Evolutionary conservation across 2,113 vertebrate species (phyloP), one percentile per base, ranked within the genome.

Genomic region (Psammodynastes pulverulentus): DNA sequence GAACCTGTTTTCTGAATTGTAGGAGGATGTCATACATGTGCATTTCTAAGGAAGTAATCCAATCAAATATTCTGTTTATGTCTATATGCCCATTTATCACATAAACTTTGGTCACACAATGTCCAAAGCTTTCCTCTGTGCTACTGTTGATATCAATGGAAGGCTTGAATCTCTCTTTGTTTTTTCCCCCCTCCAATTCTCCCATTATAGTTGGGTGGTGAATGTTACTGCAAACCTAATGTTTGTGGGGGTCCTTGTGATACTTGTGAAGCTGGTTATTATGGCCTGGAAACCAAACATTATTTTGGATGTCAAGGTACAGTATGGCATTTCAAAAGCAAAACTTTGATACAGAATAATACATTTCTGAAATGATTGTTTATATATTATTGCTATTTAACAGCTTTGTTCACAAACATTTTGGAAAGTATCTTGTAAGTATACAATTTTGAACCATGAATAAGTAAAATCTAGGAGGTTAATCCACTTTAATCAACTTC

Each of bases 271-370:
- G 97, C 98, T 19, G 99, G 98, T 43, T 98, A 98, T 96, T 99
- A 98, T 94, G 95, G 97, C 94, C 95, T 99, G 17, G 97, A 98
- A 96, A 97, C 97, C 86, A 98, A 96, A 54, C 98, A 98, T 94
- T 99, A 99, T 95, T 99, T 99, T 94, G 99, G 99, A 29, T 99
- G 99, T 96, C 97, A 92, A 98, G 98, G 99, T 99, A 96, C 93
- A 72, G 5, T 53, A 21, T 51, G n/a, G 23, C 72, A 72, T 88
- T 45, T 79, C 53, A 9, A 43, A 29, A 86, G 86, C 72, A 79
- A n/a, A 26, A 24, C 9, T 48, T 45, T 52, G 43, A 8, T 3
- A 23, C 9, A 87, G 29, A 24, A 72, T 3, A 87, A 87, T 2
- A 67, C 1, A 62, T 91, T 86, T 86, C 15, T 34, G 51, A 92